Evolutionary conservation across 2,797 vertebrate species (phyloP).

Genomic region (Tadarida brasiliensis): DNA sequence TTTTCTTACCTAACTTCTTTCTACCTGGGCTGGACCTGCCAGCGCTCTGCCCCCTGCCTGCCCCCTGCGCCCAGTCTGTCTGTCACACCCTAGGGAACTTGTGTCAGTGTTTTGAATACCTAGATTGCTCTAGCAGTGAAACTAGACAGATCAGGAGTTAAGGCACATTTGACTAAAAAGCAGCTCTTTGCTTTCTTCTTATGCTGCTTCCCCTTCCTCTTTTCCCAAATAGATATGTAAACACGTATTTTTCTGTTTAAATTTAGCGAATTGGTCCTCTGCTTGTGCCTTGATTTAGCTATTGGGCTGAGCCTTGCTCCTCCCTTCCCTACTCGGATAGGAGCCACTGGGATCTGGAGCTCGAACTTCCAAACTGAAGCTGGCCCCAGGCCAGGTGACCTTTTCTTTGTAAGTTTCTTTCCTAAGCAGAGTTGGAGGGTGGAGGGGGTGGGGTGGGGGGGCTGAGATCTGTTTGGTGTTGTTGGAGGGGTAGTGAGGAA

Average conservation of each 20-base stretch:
- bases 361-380: slow-evolving; percentile 77
- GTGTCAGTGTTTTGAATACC: slow-evolving; percentile 10
- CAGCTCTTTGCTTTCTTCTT: slow-evolving; percentile 66
- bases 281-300: slow-evolving; percentile 74
- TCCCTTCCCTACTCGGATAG: slow-evolving; percentile 70
- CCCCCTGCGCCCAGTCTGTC: neutral
- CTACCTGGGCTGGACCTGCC: neutral
- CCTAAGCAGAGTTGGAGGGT: neutral
- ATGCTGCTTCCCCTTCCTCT: slow-evolving; percentile 82
- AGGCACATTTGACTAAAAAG: slow-evolving; percentile 48
- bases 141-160: slow-evolving; percentile 17
- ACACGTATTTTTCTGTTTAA: slow-evolving; percentile 79
- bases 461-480: slow-evolving; percentile 83
- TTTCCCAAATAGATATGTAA: slow-evolving; percentile 78
- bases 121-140: neutral
- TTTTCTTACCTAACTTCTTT: slow-evolving; percentile 10
- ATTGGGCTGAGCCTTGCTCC: slow-evolving; percentile 70
- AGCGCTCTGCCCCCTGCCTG: neutral
- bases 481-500: slow-evolving; percentile 81
- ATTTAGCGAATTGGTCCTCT: slow-evolving; percentile 66
- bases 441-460: slow-evolving; percentile 64
- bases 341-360: slow-evolving; percentile 80
- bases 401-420: slow-evolving; percentile 79
- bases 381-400: slow-evolving; percentile 84
- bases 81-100: neutral